A percentile compares a stretch with the other conserved stretches of the same genome.
Evolutionary conservation across 2,113 vertebrate species (phyloP).

Genomic region (Oncorhynchus clarkii): DNA sequence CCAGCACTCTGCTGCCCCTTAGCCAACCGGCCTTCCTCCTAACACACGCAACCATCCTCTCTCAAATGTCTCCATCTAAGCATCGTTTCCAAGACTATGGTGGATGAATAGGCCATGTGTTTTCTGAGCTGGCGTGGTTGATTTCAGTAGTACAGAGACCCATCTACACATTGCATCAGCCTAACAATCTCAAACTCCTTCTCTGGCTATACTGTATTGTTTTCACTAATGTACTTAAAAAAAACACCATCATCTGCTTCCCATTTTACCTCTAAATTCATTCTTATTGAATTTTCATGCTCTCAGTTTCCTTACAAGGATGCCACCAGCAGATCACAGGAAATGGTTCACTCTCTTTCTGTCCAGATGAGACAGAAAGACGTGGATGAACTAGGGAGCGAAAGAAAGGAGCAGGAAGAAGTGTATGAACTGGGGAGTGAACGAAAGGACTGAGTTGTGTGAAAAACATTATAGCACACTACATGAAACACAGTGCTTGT

Average conservation of each 20-base stretch:
- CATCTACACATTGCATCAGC: neutral
- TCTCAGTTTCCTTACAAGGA: neutral
- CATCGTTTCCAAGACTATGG: neutral
- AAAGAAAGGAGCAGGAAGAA: neutral
- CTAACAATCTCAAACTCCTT: neutral
- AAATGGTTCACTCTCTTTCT: no score
- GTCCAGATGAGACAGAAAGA: neutral
- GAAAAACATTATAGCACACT: neutral
- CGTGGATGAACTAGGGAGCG: neutral
- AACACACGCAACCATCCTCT: neutral
- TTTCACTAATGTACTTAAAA: neutral
- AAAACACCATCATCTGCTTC: conserved; percentile 3
- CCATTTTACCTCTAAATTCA: neutral
- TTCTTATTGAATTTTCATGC: conserved; percentile 29
- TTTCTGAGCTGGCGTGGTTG: neutral
- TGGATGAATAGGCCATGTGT: neutral
- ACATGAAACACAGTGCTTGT: neutral
- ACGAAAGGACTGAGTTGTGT: neutral
- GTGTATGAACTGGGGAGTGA: neutral
- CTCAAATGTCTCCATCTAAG: neutral
- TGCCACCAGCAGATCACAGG: neutral
- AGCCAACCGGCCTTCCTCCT: neutral
- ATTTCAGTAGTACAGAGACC: neutral
- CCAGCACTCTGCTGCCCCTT: neutral
- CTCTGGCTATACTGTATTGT: neutral